Base-by-base conservation (phyloP, 1,140 invertebrate species). In the Anastatus disparis region DNA sequence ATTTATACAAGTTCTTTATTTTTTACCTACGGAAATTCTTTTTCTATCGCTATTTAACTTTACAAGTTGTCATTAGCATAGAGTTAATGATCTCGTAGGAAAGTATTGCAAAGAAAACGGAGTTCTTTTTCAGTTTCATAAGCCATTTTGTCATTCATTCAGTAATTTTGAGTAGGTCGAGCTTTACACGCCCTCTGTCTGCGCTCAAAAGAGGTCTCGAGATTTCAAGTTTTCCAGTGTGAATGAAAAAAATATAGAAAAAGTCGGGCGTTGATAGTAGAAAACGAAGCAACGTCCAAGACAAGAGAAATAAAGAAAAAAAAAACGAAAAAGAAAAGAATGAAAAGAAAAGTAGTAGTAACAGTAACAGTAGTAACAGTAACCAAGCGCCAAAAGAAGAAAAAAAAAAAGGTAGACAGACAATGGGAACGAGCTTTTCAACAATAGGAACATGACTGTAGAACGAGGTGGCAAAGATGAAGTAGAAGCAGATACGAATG, bases 361-460 rank as follows among this genome's bases (percentile, higher is more conserved):
- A 13, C 6, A 17, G 13, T 40, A 17, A 3, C 22, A 24, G 38
- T 27, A 22, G 38, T 55, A 35, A 52, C n/a, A 52, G 63, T 67
- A 61, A 17, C 17, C 2, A 26, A 24, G 22, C 29, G 6, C 20
- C 10, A 58, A 38, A 35, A 58, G 55, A 26, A 20, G 15, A 8
- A 44, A 15, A 26, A 26, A 69, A 22, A 46, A 52, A 20, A 65
- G 22, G 42, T 48, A 35, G 52, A 61, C 61, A 75, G 70, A 79
- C 75, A 77, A 76, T 79, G 69, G 71, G 26, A 59, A n/a, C n/a
- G n/a, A n/a, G 27, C 27, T 20, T 48, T 52, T 70, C 70, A 75
- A 78, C 76, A 78, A 78, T 78, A 56, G 75, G 46, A 59, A n/a
- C n/a, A n/a, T n/a, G n/a, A n/a, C 26, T 17, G 27, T 48, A 72